Conservation (phyloP, 2,113 vertebrate species). For the Gambusia holbrooki region DNA sequence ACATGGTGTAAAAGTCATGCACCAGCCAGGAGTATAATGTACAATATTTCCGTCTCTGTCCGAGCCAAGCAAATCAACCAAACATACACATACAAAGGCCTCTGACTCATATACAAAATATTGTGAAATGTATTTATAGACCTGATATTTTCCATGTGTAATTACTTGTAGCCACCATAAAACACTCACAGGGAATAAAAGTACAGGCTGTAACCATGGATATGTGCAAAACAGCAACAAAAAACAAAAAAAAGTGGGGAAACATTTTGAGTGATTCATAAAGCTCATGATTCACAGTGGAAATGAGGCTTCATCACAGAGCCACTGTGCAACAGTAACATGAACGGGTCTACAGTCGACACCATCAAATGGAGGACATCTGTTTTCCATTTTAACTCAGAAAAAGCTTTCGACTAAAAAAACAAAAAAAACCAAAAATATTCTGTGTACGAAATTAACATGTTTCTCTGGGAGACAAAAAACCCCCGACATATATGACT, state of each 20-base stretch:
- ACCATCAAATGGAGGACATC: conserved; percentile 37
- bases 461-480: conserved; percentile 11
- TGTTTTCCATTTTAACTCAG: conserved; percentile 36
- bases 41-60: conserved; percentile 41
- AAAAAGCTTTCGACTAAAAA: conserved; percentile 15
- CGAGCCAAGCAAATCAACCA: conserved; percentile 34
- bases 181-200: conserved; percentile 45
- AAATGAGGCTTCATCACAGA: conserved; percentile 57
- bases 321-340: conserved; percentile 34
- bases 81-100: conserved; percentile 21
- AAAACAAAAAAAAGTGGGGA: background rate
- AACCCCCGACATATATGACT: background rate
- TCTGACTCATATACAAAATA: conserved; percentile 49
- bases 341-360: conserved; percentile 45
- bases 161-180: conserved; percentile 33
- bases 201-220: conserved; percentile 58
- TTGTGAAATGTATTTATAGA: conserved; percentile 37
- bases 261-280: conserved; percentile 37
- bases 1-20: conserved; percentile 65
- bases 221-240: conserved; percentile 69
- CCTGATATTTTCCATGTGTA: conserved; percentile 45
- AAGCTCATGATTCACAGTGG: conserved; percentile 69
- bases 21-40: conserved; percentile 37
- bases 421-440: conserved; percentile 17
- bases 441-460: conserved; percentile 26